Evolutionary conservation across 2,113 vertebrate genomes (phyloP).

Genomic region (Potamarius usumacintae): DNA sequence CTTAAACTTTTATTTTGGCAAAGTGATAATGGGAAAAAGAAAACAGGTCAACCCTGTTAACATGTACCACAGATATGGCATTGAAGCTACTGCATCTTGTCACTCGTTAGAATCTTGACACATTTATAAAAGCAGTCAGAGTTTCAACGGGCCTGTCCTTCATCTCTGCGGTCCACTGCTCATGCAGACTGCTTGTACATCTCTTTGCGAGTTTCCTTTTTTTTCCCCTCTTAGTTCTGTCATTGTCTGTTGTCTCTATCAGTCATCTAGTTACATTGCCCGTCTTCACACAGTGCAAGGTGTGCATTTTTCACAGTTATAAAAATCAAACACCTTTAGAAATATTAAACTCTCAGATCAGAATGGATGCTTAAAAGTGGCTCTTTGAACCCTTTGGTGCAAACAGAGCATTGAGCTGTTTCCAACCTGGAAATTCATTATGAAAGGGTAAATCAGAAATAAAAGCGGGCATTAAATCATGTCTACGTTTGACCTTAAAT

Average conservation of each 20-base stretch:
- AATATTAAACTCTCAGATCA: background rate
- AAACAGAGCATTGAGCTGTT: too few species aligned
- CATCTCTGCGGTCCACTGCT: background rate
- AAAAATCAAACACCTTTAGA: background rate
- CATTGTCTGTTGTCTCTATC: background rate
- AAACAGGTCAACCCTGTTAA: background rate
- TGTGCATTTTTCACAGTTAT: background rate
- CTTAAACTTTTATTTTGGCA: background rate
- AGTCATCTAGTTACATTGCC: background rate
- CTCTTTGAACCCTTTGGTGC: background rate
- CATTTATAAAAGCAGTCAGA: constrained; percentile 9
- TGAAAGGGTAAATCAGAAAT: background rate
- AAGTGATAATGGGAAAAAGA: background rate
- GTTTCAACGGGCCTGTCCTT: background rate
- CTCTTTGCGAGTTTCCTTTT: background rate
- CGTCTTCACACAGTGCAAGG: background rate
- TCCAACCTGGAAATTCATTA: background rate
- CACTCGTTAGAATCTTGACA: background rate
- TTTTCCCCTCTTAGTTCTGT: background rate
- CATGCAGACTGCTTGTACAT: background rate
- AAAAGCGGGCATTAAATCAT: background rate
- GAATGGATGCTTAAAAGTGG: background rate
- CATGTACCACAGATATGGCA: background rate
- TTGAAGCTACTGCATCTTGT: background rate
- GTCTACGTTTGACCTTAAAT: background rate